Evolutionary conservation across 2,113 vertebrate genomes (phyloP), one percentile per base, ranked within the genome.

Genomic region (Melanerpes formicivorus): DNA sequence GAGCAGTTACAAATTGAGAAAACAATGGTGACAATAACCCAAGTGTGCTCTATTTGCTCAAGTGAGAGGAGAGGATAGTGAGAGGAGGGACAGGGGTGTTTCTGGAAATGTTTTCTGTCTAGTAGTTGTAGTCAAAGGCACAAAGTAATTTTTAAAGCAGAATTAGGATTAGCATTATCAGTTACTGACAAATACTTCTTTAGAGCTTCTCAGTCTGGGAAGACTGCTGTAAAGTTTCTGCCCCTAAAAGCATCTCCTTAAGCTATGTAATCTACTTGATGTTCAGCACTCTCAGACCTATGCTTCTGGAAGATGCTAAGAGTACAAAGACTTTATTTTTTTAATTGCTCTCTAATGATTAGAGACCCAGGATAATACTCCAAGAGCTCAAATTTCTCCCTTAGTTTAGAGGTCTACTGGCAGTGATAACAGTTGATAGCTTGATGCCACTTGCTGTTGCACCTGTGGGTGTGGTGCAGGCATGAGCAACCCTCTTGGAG

Each of bases 151-250:
- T 83, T 72, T 62, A 87, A 86, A 83, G 77, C 59, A 54, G 81
- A 34, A 22, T 69, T 55, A 37, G 50, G 48, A 65, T 88, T 93
- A 76, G 14, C 23, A 40, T 76, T 93, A 75, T 79, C 63, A 59
- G n/a, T 87, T 94, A 84, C 76, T 90, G 95, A 73, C 27, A 90
- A 93, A 72, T 59, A 79, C 40, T 29, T 12, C 48, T 91, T 78
- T 10, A 72, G 73, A 91, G 54, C 46, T 77, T 87, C n/a, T 26
- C 14, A 62, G 70, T n/a, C 58, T 72, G 75, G 54, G 70, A 84
- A 54, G 40, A 63, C 54, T 60, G 50, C 54, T 83, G 44, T 86
- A 84, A 88, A 90, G n/a, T 73, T 40, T 55, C 80, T 79, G 67
- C 50, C 42, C 10, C 76, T 34, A 86, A 79, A 87, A 62, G 40